These are phyloP conservation scores for Thermophis baileyi DNA, from an alignment of 2,113 vertebrate species.

Conservation along the genomic window DNA sequence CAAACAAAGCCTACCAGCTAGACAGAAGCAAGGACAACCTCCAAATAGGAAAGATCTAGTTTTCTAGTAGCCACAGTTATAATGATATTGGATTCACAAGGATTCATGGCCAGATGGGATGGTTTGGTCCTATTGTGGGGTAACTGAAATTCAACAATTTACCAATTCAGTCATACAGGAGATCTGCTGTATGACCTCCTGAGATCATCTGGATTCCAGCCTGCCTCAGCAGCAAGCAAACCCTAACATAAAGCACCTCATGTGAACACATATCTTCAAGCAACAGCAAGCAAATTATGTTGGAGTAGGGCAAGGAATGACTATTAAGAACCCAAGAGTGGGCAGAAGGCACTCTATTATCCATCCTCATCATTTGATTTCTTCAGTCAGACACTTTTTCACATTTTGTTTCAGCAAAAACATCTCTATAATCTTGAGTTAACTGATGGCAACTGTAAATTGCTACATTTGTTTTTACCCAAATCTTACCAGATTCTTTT, in stretches of 20 bases:
- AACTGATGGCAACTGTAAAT: neutral
- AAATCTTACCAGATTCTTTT: constrained; percentile 9
- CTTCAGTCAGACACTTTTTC: neutral
- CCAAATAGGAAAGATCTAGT: neutral
- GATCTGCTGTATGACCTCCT: neutral
- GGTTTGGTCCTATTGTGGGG: neutral
- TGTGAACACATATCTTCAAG: neutral
- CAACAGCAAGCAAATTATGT: neutral
- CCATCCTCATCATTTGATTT: neutral
- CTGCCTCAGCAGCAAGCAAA: neutral
- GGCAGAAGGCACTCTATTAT: neutral
- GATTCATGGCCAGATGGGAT: neutral
- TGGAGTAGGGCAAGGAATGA: neutral
- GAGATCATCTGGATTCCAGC: neutral
- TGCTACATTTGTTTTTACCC: neutral
- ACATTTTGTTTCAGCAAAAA: neutral
- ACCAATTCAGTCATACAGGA: neutral
- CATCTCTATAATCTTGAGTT: neutral
- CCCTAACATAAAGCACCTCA: neutral
- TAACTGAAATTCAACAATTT: neutral
- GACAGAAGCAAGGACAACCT: neutral
- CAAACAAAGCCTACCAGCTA: neutral
- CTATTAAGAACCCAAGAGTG: neutral
- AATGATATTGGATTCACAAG: neutral
- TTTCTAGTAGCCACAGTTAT: neutral